phyloP scores from a whole-genome alignment of 1,140 invertebrate species.

The Caenorhabditis brenneri region DNA sequence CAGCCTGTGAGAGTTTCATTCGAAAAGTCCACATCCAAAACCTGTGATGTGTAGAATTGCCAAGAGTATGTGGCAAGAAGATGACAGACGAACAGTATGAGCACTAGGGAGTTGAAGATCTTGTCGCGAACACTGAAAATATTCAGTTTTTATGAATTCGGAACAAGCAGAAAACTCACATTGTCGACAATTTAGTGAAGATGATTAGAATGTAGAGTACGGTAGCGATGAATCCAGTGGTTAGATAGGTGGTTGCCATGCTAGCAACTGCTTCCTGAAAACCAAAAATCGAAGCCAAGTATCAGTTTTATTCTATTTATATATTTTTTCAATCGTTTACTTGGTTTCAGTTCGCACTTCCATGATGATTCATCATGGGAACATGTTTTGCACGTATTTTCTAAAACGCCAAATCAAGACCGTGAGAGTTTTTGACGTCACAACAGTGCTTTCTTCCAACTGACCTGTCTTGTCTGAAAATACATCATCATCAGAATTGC shows the following conservation, averaged over 20 bases:
- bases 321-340: background rate
- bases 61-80: conserved; percentile 7
- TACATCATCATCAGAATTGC: conserved; percentile 36
- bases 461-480: conserved; percentile 34
- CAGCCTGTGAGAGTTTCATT: conserved; percentile 9
- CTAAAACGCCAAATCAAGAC: background rate
- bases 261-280: conserved; percentile 35
- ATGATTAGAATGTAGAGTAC: conserved; percentile 6
- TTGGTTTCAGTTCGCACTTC: background rate
- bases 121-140: conserved; percentile 31
- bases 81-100: background rate
- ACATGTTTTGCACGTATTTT: background rate
- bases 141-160: background rate
- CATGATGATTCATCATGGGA: background rate
- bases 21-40: background rate
- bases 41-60: background rate
- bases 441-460: background rate
- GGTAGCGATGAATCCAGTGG: conserved; percentile 3
- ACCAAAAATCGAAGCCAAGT: background rate
- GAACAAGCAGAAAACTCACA: background rate
- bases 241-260: conserved; percentile 25
- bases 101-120: conserved; percentile 8
- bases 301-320: background rate
- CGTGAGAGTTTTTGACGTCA: background rate
- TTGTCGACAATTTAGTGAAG: conserved; percentile 34